Conservation (phyloP, 2,113 vertebrate species). For the Mus spicilegus region DNA sequence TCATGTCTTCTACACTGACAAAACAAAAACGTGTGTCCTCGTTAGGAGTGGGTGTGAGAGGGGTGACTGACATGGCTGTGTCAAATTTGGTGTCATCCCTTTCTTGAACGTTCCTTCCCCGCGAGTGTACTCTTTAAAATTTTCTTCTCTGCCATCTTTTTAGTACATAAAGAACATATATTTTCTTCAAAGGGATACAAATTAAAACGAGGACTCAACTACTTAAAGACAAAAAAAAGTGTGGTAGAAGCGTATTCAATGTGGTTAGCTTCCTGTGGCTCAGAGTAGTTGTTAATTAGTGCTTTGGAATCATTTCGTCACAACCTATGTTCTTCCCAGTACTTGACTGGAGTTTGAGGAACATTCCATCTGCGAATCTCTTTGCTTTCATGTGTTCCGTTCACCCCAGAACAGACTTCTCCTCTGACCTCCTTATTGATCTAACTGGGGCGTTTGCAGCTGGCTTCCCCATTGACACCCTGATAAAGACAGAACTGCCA, state of each 20-base stretch:
- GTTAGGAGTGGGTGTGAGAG: background rate
- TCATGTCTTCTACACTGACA: background rate
- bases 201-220: background rate
- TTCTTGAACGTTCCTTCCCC: background rate
- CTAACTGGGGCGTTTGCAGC: background rate
- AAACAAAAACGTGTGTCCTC: background rate
- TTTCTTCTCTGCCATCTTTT: background rate
- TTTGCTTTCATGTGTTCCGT: background rate
- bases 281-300: background rate
- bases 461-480: background rate
- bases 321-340: background rate
- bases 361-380: background rate
- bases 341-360: background rate
- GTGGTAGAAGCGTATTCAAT: background rate
- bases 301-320: constrained; percentile 27
- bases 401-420: background rate
- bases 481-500: background rate
- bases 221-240: background rate
- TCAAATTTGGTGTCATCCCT: background rate
- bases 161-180: background rate
- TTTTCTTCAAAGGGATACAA: background rate
- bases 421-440: background rate
- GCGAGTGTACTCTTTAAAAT: background rate
- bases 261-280: background rate
- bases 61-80: background rate